phyloP scores from a whole-genome alignment of 2,113 vertebrate genomes.

The Lophura nycthemera region DNA sequence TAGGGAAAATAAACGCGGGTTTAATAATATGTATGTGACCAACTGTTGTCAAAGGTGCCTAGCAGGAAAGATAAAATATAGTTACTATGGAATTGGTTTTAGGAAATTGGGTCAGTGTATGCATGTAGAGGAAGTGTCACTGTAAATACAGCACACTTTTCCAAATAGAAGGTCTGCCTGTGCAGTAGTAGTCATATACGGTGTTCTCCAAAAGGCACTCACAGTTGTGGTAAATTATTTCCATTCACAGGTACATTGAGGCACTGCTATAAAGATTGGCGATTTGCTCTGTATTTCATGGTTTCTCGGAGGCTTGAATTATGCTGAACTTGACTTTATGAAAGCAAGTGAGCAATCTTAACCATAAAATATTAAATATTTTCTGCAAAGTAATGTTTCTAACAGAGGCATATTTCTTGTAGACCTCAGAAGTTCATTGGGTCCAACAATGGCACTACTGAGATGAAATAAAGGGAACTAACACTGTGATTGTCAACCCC shows the following conservation, averaged over 20 bases:
- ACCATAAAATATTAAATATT: not conserved
- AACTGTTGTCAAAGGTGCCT: not conserved
- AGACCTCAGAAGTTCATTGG: not conserved
- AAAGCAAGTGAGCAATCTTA: not conserved
- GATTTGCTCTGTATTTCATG: not conserved
- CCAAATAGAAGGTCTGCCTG: not conserved
- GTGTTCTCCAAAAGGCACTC: not conserved
- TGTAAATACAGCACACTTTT: not conserved
- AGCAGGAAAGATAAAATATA: not conserved
- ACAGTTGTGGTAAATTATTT: not conserved
- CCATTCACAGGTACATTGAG: not conserved
- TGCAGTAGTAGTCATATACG: not conserved
- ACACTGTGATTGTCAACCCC: not conserved
- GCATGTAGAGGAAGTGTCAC: not conserved
- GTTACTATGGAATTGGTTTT: not conserved
- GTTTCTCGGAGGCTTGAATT: not conserved
- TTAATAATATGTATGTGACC: not conserved
- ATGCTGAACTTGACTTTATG: not conserved
- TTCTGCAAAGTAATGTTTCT: not conserved
- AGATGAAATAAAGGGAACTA: not conserved
- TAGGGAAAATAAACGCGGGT: not conserved
- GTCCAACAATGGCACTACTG: not conserved
- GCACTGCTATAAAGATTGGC: not conserved
- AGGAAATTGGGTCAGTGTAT: not conserved
- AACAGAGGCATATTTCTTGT: not conserved